Evolutionary conservation across 2,888 invertebrate genomes (phyloP), one percentile per base, ranked within the genome.

Genomic region (Neoscelio sp.): DNA sequence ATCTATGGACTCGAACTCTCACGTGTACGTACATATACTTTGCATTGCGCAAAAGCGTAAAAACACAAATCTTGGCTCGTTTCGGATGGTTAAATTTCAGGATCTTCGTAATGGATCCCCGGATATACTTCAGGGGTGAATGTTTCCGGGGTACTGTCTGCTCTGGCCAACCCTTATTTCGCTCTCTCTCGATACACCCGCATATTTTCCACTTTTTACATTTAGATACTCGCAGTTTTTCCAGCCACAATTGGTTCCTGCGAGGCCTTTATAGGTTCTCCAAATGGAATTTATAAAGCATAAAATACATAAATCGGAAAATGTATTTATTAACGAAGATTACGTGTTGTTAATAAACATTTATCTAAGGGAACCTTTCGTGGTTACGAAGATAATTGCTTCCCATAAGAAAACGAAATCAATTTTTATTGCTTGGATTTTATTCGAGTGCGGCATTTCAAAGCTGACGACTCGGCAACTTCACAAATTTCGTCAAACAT

Each of bases 21-120:
- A 65, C 77, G 67, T 75, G 64, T 78, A 74, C 71, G 42, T 70
- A 64, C 78, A 58, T 78, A 74, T 74, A 74, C 60, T 76, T 75
- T 67, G 78, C 75, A 80, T 80, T 74, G 73, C 52, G 74, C 74
- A 80, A 79, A 82, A 83, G 77, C 81, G 80, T 81, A 84, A 84
- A 85, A 86, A 83, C 88, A 88, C 88, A 87, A 88, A 89, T 89
- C 89, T 89, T 84, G 78, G 80, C 82, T 83, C 85, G 86, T 86
- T 84, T 85, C 87, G 88, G 86, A 83, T 83, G 85, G 88, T 87
- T 88, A 85, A 85, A 83, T 85, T 83, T 84, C 85, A 78, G 85
- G 87, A 86, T 87, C 84, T 84, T 82, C 84, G 86, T 90, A 90
- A 90, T 90, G 89, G 89, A 89, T 87, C 87, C 85, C 88, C 88